phyloP scores from a whole-genome alignment of 2,888 invertebrate genomes.

The Agrenia bidenticulata region DNA sequence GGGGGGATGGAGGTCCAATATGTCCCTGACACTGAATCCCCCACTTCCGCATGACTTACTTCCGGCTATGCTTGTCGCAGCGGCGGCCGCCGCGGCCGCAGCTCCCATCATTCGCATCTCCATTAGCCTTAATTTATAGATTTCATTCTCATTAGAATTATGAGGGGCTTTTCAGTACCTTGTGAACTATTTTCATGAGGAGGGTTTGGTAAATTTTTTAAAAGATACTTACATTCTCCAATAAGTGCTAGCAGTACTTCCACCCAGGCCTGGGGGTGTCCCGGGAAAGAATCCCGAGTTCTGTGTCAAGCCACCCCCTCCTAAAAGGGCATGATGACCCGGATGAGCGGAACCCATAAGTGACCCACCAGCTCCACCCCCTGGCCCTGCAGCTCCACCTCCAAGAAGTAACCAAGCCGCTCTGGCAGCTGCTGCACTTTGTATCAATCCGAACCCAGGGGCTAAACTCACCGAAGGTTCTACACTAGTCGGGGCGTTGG shows the following conservation, averaged over 20 bases:
- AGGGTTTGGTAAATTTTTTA: background rate
- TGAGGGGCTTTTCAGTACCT: too few relatives aligned
- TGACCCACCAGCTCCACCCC: background rate
- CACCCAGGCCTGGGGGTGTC: too few relatives aligned
- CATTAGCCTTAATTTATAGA: too few relatives aligned
- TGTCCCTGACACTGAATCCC: conserved; percentile 91
- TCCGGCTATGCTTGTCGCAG: conserved; percentile 37
- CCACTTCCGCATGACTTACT: conserved; percentile 53
- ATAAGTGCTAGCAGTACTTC: background rate
- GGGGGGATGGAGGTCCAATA: conserved; percentile 68
- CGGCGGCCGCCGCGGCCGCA: conserved; percentile 50
- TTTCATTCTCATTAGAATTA: too few relatives aligned
- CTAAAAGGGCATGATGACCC: background rate
- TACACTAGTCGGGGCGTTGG: too few relatives aligned
- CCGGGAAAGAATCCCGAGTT: too few relatives aligned
- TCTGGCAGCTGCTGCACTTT: conserved; percentile 10
- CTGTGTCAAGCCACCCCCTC: background rate
- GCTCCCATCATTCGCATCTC: conserved; percentile 53
- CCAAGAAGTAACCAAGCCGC: conserved; percentile 6
- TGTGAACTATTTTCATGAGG: background rate
- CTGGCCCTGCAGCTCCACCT: background rate
- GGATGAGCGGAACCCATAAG: background rate
- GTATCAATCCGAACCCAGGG: conserved; percentile 6
- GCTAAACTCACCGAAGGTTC: too few relatives aligned
- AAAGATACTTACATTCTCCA: conserved; percentile 5